phyloP scores from a whole-genome alignment of 2,888 invertebrate genomes.

The Bombylius major region DNA sequence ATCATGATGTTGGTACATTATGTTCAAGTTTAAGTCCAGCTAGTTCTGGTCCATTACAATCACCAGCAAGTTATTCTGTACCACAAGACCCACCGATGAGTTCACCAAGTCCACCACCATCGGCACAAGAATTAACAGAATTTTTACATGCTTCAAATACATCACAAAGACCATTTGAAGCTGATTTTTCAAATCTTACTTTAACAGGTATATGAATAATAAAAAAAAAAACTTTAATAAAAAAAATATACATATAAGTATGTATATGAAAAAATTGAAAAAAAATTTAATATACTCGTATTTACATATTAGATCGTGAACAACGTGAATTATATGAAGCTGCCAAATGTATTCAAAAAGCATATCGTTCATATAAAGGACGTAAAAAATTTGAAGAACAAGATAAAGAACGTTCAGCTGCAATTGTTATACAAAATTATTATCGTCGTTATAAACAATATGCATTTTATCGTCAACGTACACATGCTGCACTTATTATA shows the following conservation, averaged over 20 bases:
- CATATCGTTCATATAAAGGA: constrained; percentile 90
- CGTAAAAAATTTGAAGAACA: constrained; percentile 71
- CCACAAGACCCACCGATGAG: constrained; percentile 41
- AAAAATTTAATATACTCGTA: neutral
- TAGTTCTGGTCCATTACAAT: constrained; percentile 65
- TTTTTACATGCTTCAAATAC: constrained; percentile 68
- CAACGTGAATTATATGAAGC: constrained; percentile 95
- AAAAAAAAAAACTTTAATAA: no score
- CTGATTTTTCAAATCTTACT: constrained; percentile 87
- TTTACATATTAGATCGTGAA: constrained; percentile 64
- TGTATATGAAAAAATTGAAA: no score
- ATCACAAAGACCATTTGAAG: constrained; percentile 48
- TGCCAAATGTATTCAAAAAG: constrained; percentile 95
- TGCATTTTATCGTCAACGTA: constrained; percentile 93
- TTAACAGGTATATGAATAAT: constrained; percentile 64
- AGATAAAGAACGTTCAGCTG: constrained; percentile 80
- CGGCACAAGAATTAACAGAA: constrained; percentile 85
- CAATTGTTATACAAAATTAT: constrained; percentile 94
- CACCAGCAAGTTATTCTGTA: constrained; percentile 61
- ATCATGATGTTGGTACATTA: constrained; percentile 66
- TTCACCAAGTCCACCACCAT: constrained; percentile 67
- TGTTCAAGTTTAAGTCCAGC: constrained; percentile 74
- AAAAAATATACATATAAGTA: no score
- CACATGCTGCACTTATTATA: constrained; percentile 89
- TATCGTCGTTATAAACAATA: constrained; percentile 93